Evolutionary conservation across 2,888 invertebrate genomes (phyloP), one percentile per base, ranked within the genome.

Genomic region (Ptilodon capucinus): DNA sequence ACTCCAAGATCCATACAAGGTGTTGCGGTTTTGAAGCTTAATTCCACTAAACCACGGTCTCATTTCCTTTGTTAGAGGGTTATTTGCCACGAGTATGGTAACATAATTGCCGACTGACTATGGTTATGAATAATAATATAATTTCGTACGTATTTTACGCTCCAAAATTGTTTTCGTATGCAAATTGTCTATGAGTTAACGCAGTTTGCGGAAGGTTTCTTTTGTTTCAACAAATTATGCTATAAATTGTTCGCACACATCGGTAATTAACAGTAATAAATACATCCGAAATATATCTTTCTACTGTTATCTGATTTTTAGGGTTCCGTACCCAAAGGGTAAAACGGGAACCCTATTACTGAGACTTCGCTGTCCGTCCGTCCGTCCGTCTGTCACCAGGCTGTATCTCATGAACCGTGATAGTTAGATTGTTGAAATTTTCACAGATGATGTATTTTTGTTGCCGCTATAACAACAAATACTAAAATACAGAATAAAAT

Each of bases 1-100:
- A 16, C 13, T 68, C 64, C 70, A 75, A 76, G 77, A 66, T 58
- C 81, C 74, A 46, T 79, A 82, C 58, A 82, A 79, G 80, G 82
- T 42, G 44, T 56, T 78, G 82, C 51, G 81, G 79, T 84, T 75
- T n/a, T 71, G 49, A 52, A 54, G 46, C 59, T 49, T 62, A 42
- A 46, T 47, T 68, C 61, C 65, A 61, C 48, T 43, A 49, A 61
- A 43, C 56, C 63, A 56, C 77, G 74, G 71, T 74, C 81, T 77
- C 76, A 73, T 75, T 76, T 66, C 64, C 76, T 79, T 83, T 80
- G 82, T 84, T 71, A 55, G 54, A 53, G 43, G 53, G 70, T 57
- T 78, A 84, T 81, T 79, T 79, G 58, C 62, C 46, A 62, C 72
- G 39, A 66, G 71, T 75, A 81, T 70, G 71, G 76, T 55, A 62